A percentile compares a stretch with the other conserved stretches of the same genome.
Evolutionary conservation across 2,113 vertebrate species (phyloP).

Genomic region (Protomyctophum bolini): DNA sequence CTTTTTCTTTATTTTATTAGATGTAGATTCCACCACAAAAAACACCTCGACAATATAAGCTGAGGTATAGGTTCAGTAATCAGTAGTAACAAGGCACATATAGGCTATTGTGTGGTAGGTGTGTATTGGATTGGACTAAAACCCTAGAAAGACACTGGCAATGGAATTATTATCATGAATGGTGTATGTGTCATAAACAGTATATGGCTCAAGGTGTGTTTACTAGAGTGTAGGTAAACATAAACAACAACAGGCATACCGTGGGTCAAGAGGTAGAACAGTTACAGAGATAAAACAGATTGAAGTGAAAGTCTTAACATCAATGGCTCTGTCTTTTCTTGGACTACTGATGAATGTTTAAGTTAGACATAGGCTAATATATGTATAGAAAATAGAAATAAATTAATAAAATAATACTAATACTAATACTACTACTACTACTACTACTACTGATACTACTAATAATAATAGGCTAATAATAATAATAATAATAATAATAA

Average conservation of each 20-base stretch:
- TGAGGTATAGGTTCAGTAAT: conserved; percentile 36
- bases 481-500: too few species aligned
- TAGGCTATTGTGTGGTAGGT: conserved; percentile 1
- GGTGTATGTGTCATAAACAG: neutral
- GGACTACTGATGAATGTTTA: conserved; percentile 8
- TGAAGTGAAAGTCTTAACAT: too few species aligned
- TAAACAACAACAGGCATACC: conserved; percentile 18
- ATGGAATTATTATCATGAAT: neutral
- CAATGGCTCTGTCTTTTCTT: too few species aligned
- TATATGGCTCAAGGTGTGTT: conserved; percentile 7
- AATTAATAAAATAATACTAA: too few species aligned
- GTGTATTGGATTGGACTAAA: too few species aligned
- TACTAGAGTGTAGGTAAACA: conserved; percentile 40
- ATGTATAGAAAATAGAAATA: neutral
- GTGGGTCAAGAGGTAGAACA: conserved; percentile 63
- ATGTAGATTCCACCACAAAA: conserved; percentile 8
- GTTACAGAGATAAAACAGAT: conserved; percentile 31
- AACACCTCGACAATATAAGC: neutral
- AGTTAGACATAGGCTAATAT: conserved; percentile 5
- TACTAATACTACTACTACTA: too few species aligned
- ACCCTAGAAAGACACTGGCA: neutral
- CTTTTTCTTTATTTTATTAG: conserved; percentile 13
- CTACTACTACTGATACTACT: too few species aligned
- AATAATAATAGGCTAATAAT: too few species aligned
- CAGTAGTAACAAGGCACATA: conserved; percentile 71